Conservation (phyloP, 2,888 invertebrate genomes). For the Brachypalpus laphriformis region DNA sequence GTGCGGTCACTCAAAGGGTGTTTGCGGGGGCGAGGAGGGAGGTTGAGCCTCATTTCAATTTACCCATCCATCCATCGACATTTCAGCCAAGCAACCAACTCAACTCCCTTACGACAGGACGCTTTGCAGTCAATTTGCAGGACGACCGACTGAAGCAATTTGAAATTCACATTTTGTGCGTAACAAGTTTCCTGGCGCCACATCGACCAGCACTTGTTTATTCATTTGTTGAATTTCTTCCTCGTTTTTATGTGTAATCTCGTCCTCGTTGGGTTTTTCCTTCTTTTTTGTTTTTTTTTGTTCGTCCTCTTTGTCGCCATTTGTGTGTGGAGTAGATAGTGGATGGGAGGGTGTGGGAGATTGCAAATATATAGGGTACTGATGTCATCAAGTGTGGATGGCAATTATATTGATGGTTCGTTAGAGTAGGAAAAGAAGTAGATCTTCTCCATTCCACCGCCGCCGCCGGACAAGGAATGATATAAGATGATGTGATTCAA, state of each 20-base stretch:
- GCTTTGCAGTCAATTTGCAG: slow-evolving; percentile 73
- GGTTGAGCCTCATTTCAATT: slow-evolving; percentile 70
- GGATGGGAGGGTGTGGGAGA: neutral
- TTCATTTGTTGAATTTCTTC: slow-evolving; percentile 75
- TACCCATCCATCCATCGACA: slow-evolving; percentile 60
- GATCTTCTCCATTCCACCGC: neutral
- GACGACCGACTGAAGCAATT: slow-evolving; percentile 66
- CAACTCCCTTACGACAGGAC: slow-evolving; percentile 35
- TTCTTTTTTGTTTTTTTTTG: slow-evolving; percentile 2
- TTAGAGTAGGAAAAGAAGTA: slow-evolving; percentile 33
- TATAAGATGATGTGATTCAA: slow-evolving; percentile 65
- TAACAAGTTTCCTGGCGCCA: slow-evolving; percentile 77
- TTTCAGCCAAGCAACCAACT: neutral
- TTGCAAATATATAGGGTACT: slow-evolving; percentile 54
- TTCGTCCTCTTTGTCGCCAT: slow-evolving; percentile 41
- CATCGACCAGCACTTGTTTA: slow-evolving; percentile 76
- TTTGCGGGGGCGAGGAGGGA: neutral
- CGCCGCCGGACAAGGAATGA: slow-evolving; percentile 21
- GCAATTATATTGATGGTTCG: slow-evolving; percentile 59
- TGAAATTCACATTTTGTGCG: slow-evolving; percentile 75
- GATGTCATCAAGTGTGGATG: slow-evolving; percentile 72
- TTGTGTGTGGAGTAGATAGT: neutral
- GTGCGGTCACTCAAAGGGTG: slow-evolving; percentile 58
- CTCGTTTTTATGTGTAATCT: slow-evolving; percentile 69
- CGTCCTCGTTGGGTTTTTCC: slow-evolving; percentile 2